Evolutionary conservation across 2,888 invertebrate genomes (phyloP), one percentile per base, ranked within the genome.

Genomic region (Xylocampa areola): DNA sequence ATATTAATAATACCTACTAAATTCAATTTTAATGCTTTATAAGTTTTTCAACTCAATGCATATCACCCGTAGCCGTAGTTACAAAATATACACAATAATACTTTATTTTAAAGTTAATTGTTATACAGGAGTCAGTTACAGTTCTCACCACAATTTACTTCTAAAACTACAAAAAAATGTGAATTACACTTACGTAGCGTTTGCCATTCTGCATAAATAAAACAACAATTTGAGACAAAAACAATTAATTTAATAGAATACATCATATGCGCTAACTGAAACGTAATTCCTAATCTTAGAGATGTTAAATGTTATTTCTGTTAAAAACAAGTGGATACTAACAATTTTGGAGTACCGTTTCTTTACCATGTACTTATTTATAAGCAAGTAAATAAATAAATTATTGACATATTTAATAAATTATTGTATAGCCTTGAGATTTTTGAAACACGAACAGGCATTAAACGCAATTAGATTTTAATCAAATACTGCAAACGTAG

Each of bases 131-230:
- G n/a, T n/a, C n/a, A n/a, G n/a, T n/a, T n/a, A n/a, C n/a, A n/a
- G n/a, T n/a, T n/a, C 13, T 32, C 2, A 16, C n/a, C n/a, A 45
- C 3, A 29, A 7, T 14, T 77, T 62, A 61, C 2, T 39, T 53
- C 11, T 35, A 23, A 0, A 36, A 27, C 2, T 19, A 17, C 11
- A 5, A 45, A 21, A 45, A 17, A 21, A 25, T 8, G 30, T 14
- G 5, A 39, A 4, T n/a, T n/a, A 47, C 48, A 76, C 80, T 80
- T 45, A 78, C 78, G 50, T 63, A 44, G 33, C 0, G 23, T 60
- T 60, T 71, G 66, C 71, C 72, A 75, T 73, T 76, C 67, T 33
- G 68, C 62, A 47, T 51, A 52, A 72, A 60, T 60, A 19, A 67
- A 51, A 67, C 30, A 16, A 44, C 0, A 0, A 25, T 16, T 41